Evolutionary conservation across 2,797 vertebrate species (phyloP), one percentile per base, ranked within the genome.

Genomic region (Smutsia gigantea): DNA sequence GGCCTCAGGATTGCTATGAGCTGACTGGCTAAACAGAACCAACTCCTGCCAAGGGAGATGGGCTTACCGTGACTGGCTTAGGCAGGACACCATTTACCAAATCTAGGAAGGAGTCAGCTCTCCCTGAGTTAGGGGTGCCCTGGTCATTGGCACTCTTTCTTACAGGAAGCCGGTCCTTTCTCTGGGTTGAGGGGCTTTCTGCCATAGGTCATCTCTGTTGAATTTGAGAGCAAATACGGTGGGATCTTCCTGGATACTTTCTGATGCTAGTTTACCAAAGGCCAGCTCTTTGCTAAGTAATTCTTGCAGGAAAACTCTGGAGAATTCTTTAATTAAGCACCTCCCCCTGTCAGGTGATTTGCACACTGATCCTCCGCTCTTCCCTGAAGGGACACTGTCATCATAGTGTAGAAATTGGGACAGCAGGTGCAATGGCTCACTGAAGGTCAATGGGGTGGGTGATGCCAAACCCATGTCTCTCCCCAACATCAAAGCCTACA

Each of bases 331-430:
- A 17, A 13, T 17, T 2, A 17, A 77, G 46, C 12, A 4, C 31
- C n/a, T 23, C 2, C 61, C 31, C 17, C 4, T 6, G n/a, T 14
- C 75, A 0, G 2, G 68, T 1, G 27, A 53, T 19, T 17, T 31
- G 15, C 68, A 34, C 5, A 0, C 14, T 7, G 57, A 68, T 5
- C 4, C n/a, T 1, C 59, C 13, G 0, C 55, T 18, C 5, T 25
- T 25, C 2, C 4, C 25, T 10, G 2, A 5, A 27, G 53, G 11
- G 46, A 1, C 31, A 42, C 2, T 5, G 49, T 15, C 14, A 7
- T 27, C 13, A 19, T 71, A 18, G 77, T 1, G 7, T 49, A 55
- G 94, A 86, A n/a, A n/a, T 55, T 7, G 63, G 68, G 11, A 63
- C 34, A 39, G 14, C 64, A 57, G 57, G 64, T 7, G 25, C 82